Evolutionary conservation across 2,888 invertebrate species (phyloP).

Genomic region (Drosophila mercatorum): DNA sequence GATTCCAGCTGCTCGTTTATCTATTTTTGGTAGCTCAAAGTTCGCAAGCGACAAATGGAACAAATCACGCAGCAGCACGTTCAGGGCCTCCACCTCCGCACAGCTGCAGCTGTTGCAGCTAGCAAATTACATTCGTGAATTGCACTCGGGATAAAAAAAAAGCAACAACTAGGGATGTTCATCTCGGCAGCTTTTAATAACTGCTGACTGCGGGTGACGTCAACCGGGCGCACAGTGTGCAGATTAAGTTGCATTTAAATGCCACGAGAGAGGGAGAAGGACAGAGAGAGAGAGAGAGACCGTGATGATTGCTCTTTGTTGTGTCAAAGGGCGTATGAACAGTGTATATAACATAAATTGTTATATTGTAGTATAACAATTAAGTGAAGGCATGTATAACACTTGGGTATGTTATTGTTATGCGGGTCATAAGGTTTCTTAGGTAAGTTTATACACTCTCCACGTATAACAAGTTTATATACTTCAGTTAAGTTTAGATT

Average conservation of each 20-base stretch:
- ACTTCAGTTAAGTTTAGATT: too few relatives aligned
- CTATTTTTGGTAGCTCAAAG: conserved; percentile 59
- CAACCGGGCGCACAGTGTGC: conserved; percentile 7
- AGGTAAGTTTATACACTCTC: too few relatives aligned
- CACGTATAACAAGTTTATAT: too few relatives aligned
- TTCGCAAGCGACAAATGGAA: conserved; percentile 22
- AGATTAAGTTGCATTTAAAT: conserved; percentile 54
- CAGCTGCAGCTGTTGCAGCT: background rate
- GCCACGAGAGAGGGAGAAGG: conserved; percentile 20
- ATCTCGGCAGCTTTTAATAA: conserved; percentile 11
- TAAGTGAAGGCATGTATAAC: background rate
- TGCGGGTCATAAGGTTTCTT: too few relatives aligned
- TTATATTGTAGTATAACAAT: background rate
- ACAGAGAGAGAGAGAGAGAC: conserved; percentile 5
- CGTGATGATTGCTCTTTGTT: background rate
- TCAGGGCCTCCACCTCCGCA: background rate
- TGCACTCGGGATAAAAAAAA: conserved; percentile 8
- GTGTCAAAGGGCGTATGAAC: conserved; percentile 2
- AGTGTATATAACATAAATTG: conserved; percentile 1
- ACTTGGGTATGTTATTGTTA: background rate
- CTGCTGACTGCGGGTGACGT: conserved; percentile 4
- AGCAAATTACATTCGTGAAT: conserved; percentile 10
- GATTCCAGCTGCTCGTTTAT: conserved; percentile 21
- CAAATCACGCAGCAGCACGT: conserved; percentile 4
- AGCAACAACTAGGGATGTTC: background rate